Conservation (phyloP, 92 coral and sea anemone genomes). For the Siderastrea siderea region DNA sequence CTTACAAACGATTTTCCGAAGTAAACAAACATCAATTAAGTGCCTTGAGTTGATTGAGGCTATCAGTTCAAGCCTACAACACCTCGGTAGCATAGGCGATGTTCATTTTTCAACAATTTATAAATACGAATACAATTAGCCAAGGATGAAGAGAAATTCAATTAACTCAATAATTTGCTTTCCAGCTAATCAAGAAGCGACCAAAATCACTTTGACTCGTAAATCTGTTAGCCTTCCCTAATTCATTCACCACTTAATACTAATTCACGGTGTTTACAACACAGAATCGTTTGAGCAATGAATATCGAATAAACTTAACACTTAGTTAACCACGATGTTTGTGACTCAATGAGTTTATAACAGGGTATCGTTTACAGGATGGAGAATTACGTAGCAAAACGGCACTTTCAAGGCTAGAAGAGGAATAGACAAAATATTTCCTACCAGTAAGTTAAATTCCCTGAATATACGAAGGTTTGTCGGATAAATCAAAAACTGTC, state of each 20-base stretch:
- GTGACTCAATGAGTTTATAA: neutral
- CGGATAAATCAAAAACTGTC: conserved; percentile 5
- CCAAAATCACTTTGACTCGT: neutral
- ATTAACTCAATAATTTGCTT: neutral
- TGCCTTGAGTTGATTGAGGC: conserved; percentile 1
- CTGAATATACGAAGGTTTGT: neutral
- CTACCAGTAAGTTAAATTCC: conserved; percentile 25
- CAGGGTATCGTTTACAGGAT: neutral
- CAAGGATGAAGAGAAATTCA: neutral
- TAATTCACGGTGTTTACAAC: neutral
- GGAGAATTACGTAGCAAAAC: neutral
- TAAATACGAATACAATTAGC: neutral
- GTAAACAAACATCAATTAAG: neutral
- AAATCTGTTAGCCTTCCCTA: neutral
- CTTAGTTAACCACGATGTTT: neutral
- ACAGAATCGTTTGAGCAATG: neutral
- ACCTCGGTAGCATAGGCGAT: neutral
- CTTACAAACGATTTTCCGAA: neutral
- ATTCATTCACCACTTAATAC: neutral
- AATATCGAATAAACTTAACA: neutral
- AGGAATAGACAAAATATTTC: neutral
- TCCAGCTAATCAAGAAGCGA: neutral
- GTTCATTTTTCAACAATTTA: neutral
- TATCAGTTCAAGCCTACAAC: neutral
- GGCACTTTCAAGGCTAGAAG: neutral